A percentile compares a stretch with the other conserved stretches of the same genome.
Conservation (phyloP, 1,140 invertebrate genomes). For the Aphidius gifuensis region DNA sequence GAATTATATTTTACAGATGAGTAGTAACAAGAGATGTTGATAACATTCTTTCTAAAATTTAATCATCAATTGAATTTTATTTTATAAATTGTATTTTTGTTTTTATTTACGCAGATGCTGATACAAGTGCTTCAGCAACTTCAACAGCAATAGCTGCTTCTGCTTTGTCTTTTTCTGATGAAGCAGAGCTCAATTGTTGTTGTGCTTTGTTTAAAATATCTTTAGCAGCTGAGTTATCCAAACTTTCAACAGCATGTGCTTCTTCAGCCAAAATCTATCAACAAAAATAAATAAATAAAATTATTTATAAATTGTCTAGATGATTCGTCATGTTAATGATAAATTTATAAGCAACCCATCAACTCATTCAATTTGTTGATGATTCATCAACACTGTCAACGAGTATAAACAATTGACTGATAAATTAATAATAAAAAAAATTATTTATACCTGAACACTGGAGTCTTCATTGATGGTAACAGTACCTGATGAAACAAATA, state of each 20-base stretch:
- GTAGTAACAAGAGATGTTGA: slow-evolving; percentile 6
- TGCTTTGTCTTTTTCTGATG: slow-evolving; percentile 80
- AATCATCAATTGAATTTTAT: slow-evolving; percentile 1
- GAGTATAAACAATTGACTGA: background rate
- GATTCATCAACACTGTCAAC: background rate
- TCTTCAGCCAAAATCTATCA: slow-evolving; percentile 89
- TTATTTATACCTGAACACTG: slow-evolving; percentile 78
- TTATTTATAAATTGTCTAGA: background rate
- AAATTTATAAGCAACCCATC: background rate
- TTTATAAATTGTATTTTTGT: slow-evolving; percentile 13
- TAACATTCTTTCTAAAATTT: slow-evolving; percentile 22
- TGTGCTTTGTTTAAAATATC: slow-evolving; percentile 85
- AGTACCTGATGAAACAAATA: slow-evolving; percentile 96
- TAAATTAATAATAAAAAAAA: slow-evolving; percentile 5
- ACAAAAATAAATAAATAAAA: slow-evolving; percentile 21
- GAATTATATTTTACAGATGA: background rate
- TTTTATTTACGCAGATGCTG: slow-evolving; percentile 68
- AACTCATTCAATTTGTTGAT: slow-evolving; percentile 1
- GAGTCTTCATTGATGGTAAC: slow-evolving; percentile 98
- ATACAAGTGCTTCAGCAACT: slow-evolving; percentile 88
- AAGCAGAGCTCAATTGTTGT: slow-evolving; percentile 73
- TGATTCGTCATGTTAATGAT: background rate
- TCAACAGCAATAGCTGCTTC: slow-evolving; percentile 94
- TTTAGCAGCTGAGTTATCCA: slow-evolving; percentile 79
- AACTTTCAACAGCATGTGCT: slow-evolving; percentile 81